These are phyloP conservation scores for Philypnodon macrostomus DNA, from an alignment of 2,797 vertebrate species.

Conservation along the genomic window DNA sequence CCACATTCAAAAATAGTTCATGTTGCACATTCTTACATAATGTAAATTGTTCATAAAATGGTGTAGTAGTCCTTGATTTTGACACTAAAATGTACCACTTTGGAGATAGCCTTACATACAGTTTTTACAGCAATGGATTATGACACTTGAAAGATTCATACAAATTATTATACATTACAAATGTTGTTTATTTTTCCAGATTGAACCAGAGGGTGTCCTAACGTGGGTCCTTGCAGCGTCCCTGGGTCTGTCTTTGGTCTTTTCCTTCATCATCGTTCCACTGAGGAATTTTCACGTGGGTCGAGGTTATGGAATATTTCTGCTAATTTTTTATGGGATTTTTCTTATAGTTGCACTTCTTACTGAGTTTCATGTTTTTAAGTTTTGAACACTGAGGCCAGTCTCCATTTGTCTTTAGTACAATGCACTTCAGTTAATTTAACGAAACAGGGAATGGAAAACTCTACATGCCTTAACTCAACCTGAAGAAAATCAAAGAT, in stretches of 20 bases:
- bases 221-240: slow-evolving; percentile 88
- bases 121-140: background rate
- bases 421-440: slow-evolving; percentile 5
- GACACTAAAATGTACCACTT: no score
- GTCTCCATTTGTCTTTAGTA: background rate
- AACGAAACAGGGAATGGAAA: slow-evolving; percentile 14
- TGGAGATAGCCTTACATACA: no score
- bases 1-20: no score
- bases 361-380: slow-evolving; percentile 80
- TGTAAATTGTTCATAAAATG: no score
- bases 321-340: slow-evolving; percentile 82
- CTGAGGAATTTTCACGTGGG: slow-evolving; percentile 84
- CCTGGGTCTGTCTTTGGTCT: slow-evolving; percentile 86
- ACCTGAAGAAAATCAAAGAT: no score
- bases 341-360: slow-evolving; percentile 89
- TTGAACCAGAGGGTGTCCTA: slow-evolving; percentile 84
- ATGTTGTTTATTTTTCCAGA: slow-evolving; percentile 78
- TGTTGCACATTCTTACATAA: no score
- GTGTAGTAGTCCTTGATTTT: no score
- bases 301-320: slow-evolving; percentile 79
- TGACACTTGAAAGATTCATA: no score
- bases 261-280: slow-evolving; percentile 87
- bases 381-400: slow-evolving; percentile 62
- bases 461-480: slow-evolving; percentile 41
- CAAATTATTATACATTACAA: no score